These are phyloP conservation scores for Dicyrtomina minuta DNA, from an alignment of 2,888 invertebrate species.

Conservation along the genomic window DNA sequence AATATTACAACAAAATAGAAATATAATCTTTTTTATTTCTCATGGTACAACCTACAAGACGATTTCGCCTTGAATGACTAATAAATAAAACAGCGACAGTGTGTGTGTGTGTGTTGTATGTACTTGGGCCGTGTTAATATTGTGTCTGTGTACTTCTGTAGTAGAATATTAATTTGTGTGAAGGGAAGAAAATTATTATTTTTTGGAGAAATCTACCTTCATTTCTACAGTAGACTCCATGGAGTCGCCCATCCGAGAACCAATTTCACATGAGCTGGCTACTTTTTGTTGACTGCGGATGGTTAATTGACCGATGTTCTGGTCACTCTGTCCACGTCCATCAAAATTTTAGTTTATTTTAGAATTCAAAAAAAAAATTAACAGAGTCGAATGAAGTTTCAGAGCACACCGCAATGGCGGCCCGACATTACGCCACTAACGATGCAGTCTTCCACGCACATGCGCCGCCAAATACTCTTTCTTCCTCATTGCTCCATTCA, in stretches of 20 bases:
- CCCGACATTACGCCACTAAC: slow-evolving; percentile 29
- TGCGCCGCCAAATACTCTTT: slow-evolving; percentile 6
- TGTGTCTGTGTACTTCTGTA: too few species aligned
- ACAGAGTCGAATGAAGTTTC: slow-evolving; percentile 12
- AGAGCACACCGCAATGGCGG: slow-evolving; percentile 26
- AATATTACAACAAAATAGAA: too few species aligned
- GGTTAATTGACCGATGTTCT: slow-evolving; percentile 18
- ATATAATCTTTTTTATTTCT: too few species aligned
- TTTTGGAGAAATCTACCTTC: slow-evolving; percentile 17
- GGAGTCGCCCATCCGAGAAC: slow-evolving; percentile 32
- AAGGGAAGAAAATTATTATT: slow-evolving; percentile 1
- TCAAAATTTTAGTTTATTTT: slow-evolving; percentile 18
- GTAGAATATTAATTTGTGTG: not conserved
- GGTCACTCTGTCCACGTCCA: slow-evolving; percentile 29
- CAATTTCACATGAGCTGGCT: slow-evolving; percentile 14
- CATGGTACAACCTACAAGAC: too few species aligned
- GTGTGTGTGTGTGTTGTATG: too few species aligned
- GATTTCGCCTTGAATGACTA: too few species aligned
- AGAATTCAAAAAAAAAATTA: not conserved
- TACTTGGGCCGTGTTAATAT: too few species aligned
- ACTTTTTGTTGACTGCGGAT: slow-evolving; percentile 17
- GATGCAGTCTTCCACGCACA: slow-evolving; percentile 21
- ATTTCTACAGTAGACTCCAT: slow-evolving; percentile 33
- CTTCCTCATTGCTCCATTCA: slow-evolving; percentile 14
- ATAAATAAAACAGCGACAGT: too few species aligned